Evolutionary conservation across 2,113 vertebrate species (phyloP), one percentile per base, ranked within the genome.

Genomic region (Paradoxurus hermaphroditus): DNA sequence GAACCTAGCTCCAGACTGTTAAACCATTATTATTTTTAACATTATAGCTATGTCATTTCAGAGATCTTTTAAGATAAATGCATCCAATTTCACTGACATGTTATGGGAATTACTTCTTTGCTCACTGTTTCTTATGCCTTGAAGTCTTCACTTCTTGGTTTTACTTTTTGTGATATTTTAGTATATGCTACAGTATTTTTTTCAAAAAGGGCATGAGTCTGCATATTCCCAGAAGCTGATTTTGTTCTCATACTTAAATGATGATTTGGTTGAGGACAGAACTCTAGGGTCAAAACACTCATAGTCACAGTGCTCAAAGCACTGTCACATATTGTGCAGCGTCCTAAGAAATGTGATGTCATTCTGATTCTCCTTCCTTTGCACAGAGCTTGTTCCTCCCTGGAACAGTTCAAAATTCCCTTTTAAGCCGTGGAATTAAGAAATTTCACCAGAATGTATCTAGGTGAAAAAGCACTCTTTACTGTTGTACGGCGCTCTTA

Each of bases 231-330:
- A 91, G 86, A 53, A 78, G 44, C 86, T 82, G 49, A 78, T 46
- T 94, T 94, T 93, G n/a, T 92, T 90, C n/a, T 92, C 14, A 36
- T 73, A 81, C 3, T 94, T 94, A 86, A 68, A 44, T 18, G 27
- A 92, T 49, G 34, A 63, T 70, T 77, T 77, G n/a, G 19, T 19
- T 63, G 29, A 53, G 10, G 16, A 93, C 0, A 53, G 75, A 93
- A 93, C 65, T 83, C 70, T 62, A 73, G 18, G 4, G 87, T 92
- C 13, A 86, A 79, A 83, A 83, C 56, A 83, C 67, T 72, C 63
- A 63, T 3, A 65, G 31, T 34, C 16, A 65, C 39, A 72, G n/a
- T 65, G 19, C n/a, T 94, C 53, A 79, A 72, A 90, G 79, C 25
- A 15, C 3, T 59, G 49, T 68, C 65, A 92, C 62, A 59, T 79